phyloP scores from a whole-genome alignment of 1,140 invertebrate genomes.

The Frieseomelitta varia region DNA sequence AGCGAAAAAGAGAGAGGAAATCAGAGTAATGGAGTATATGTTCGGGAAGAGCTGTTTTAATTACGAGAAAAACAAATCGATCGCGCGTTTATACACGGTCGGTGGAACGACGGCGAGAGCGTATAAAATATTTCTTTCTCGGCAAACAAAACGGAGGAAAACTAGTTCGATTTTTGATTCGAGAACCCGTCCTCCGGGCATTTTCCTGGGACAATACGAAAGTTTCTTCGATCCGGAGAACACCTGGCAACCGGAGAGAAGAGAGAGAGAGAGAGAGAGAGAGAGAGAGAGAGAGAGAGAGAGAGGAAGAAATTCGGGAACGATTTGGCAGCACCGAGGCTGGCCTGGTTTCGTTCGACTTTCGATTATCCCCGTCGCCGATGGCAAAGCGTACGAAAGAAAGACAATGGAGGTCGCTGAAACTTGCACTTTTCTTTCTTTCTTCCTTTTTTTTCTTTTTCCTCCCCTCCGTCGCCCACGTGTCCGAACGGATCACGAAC shows the following conservation, averaged over 20 bases:
- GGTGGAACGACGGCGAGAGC: too few species aligned
- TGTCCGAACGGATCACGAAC: constrained; percentile 62
- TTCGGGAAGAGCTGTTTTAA: background rate
- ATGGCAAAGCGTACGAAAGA: constrained; percentile 39
- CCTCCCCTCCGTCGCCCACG: background rate
- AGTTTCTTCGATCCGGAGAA: constrained; percentile 43
- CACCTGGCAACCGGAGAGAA: background rate
- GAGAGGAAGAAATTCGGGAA: constrained; percentile 58
- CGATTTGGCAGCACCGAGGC: constrained; percentile 55
- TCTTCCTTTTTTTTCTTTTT: too few species aligned
- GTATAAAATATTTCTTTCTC: constrained; percentile 3
- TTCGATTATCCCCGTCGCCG: constrained; percentile 61
- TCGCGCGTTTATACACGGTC: background rate
- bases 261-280: too few species aligned
- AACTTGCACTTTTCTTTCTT: constrained; percentile 40
- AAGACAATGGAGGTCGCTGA: constrained; percentile 47
- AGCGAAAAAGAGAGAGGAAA: background rate
- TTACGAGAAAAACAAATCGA: background rate
- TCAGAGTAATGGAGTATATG: background rate
- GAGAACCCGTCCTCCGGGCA: constrained; percentile 49
- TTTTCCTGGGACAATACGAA: constrained; percentile 57
- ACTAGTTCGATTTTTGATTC: constrained; percentile 53
- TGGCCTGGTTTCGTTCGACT: constrained; percentile 64
- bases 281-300: too few species aligned
- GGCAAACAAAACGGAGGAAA: constrained; percentile 43